Evolutionary conservation across 92 coral and sea anemone species (phyloP).

Genomic region (Bergia puertoricense): DNA sequence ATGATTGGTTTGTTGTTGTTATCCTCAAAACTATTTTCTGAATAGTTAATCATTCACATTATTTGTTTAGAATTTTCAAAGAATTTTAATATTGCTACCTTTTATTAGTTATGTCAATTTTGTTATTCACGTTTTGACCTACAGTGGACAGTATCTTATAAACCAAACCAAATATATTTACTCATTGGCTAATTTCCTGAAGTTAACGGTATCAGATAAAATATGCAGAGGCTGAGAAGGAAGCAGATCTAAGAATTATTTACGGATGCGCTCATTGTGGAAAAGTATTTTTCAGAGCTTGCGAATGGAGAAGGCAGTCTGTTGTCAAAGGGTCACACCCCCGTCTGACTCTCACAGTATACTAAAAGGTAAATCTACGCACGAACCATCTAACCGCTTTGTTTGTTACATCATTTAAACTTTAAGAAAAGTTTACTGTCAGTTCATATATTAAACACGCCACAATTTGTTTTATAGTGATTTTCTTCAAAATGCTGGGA

Average conservation of each 20-base stretch:
- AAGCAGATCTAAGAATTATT: neutral
- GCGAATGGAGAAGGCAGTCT: neutral
- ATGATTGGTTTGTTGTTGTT: neutral
- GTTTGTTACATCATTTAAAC: neutral
- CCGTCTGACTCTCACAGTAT: neutral
- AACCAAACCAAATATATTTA: neutral
- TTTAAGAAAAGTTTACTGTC: neutral
- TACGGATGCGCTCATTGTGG: neutral
- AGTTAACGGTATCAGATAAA: neutral
- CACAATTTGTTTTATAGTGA: neutral
- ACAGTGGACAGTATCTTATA: too few relatives aligned
- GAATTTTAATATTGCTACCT: too few relatives aligned
- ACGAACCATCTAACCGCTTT: neutral
- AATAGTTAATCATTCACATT: neutral
- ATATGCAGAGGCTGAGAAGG: neutral
- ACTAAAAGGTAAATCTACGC: neutral
- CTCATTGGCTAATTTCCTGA: neutral
- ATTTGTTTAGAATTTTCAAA: neutral
- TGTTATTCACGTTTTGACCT: too few relatives aligned
- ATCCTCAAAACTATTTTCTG: neutral
- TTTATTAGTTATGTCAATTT: too few relatives aligned
- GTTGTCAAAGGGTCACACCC: neutral
- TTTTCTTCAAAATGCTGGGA: constrained; percentile 18
- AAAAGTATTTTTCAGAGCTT: neutral
- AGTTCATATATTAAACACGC: neutral